Evolutionary conservation across 2,888 invertebrate species (phyloP).

Genomic region (Stenichneumon culpator): DNA sequence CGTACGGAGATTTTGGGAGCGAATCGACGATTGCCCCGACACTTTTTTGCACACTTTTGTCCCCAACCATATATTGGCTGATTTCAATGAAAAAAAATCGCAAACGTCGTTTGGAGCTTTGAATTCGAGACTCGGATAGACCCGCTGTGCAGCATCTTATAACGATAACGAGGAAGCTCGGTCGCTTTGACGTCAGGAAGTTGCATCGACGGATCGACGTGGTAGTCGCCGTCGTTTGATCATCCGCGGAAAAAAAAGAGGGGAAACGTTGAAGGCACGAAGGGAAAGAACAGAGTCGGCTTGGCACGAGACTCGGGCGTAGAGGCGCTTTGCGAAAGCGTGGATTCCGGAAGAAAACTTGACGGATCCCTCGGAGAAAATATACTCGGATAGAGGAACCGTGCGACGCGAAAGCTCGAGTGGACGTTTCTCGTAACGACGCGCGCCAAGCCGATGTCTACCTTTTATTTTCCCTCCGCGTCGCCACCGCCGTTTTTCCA

Average conservation of each 20-base stretch:
- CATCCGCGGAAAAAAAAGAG: constrained; percentile 25
- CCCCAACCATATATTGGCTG: not conserved
- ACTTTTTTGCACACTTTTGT: not conserved
- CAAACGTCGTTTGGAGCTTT: not conserved
- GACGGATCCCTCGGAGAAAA: not conserved
- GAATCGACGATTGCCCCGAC: too few species aligned
- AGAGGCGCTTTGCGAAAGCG: too few species aligned
- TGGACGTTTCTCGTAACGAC: constrained; percentile 39
- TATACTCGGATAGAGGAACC: constrained; percentile 11
- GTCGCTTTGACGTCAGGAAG: not conserved
- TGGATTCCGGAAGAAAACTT: constrained; percentile 19
- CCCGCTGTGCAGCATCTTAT: not conserved
- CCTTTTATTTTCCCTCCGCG: not conserved
- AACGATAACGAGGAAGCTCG: constrained; percentile 2
- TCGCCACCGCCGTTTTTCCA: constrained; percentile 17
- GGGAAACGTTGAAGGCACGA: not conserved
- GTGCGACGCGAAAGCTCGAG: constrained; percentile 4
- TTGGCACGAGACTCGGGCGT: constrained; percentile 2
- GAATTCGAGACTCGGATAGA: not conserved
- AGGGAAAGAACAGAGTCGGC: constrained; percentile 16
- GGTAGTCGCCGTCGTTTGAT: constrained; percentile 44
- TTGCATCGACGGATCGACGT: not conserved
- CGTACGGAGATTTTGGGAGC: too few species aligned
- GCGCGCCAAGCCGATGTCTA: not conserved
- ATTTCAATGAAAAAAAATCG: not conserved